These are phyloP conservation scores for Holothuria leucospilota DNA, from an alignment of 53 echinoderm and acorn worm species.

Conservation along the genomic window DNA sequence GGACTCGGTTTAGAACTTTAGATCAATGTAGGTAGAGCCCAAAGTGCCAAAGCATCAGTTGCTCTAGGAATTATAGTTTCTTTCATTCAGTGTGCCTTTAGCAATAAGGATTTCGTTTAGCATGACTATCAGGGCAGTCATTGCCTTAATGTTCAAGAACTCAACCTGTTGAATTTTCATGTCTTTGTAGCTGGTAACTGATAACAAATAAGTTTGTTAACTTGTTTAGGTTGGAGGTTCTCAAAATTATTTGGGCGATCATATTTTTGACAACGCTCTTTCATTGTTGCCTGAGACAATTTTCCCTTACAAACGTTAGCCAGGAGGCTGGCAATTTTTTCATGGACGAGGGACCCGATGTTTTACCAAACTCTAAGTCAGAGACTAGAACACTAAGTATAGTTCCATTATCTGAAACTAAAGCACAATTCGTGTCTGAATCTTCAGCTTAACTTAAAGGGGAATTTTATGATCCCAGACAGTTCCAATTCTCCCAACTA, in stretches of 20 bases:
- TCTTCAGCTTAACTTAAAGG: not conserved
- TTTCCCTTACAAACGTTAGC: constrained; percentile 12
- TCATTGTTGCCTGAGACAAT: constrained; percentile 7
- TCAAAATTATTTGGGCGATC: constrained; percentile 8
- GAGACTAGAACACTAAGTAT: not conserved
- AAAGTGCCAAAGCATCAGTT: constrained; percentile 32
- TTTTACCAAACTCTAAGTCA: not conserved
- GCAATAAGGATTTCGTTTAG: constrained; percentile 6
- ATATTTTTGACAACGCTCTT: constrained; percentile 21
- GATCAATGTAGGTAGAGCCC: constrained; percentile 24
- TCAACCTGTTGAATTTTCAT: constrained; percentile 27
- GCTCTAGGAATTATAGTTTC: constrained; percentile 17
- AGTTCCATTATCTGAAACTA: not conserved
- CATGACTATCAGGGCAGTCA: constrained; percentile 30
- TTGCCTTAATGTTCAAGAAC: constrained; percentile 20
- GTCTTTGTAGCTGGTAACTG: not conserved
- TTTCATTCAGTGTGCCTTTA: constrained; percentile 31
- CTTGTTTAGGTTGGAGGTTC: not conserved
- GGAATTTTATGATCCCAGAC: too few species aligned
- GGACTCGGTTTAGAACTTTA: constrained; percentile 8
- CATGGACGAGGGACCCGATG: not conserved
- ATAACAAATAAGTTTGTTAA: constrained; percentile 15
- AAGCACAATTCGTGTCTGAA: not conserved
- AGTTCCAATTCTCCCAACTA: too few species aligned
- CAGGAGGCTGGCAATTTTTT: constrained; percentile 13